Evolutionary conservation across 2,888 invertebrate species (phyloP).

Genomic region (Neoitamus cyanurus): DNA sequence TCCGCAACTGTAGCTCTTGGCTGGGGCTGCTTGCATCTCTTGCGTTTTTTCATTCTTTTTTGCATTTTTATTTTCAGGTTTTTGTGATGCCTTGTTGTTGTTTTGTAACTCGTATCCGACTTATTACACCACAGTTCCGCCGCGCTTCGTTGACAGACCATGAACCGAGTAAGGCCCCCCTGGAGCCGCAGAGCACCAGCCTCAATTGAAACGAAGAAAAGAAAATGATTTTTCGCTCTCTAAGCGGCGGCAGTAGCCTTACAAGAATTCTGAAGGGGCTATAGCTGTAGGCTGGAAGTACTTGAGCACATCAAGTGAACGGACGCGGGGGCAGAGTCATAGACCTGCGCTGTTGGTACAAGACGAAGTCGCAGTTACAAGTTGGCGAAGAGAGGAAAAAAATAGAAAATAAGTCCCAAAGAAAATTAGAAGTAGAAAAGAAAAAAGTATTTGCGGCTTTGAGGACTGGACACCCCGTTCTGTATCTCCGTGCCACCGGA

Average conservation of each 20-base stretch:
- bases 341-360: neutral
- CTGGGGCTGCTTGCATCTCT: neutral
- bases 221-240: neutral
- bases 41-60: neutral
- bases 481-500: neutral
- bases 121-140: conserved; percentile 24
- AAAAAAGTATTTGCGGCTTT: neutral
- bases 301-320: neutral
- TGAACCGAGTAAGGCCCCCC: neutral
- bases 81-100: neutral
- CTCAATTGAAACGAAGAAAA: neutral
- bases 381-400: neutral
- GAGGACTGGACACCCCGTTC: neutral
- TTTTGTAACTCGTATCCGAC: neutral
- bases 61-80: neutral
- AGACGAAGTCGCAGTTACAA: neutral
- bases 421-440: neutral
- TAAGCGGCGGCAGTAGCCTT: neutral
- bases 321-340: conserved; percentile 26
- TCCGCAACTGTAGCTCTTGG: neutral
- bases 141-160: conserved; percentile 31
- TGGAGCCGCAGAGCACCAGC: neutral
- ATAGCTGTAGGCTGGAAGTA: neutral
- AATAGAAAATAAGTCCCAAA: neutral
- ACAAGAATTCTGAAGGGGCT: neutral